A percentile compares a stretch with the other conserved stretches of the same genome.
Conservation (phyloP, 2,888 invertebrate genomes). For the Callyntrura guangdongensis region DNA sequence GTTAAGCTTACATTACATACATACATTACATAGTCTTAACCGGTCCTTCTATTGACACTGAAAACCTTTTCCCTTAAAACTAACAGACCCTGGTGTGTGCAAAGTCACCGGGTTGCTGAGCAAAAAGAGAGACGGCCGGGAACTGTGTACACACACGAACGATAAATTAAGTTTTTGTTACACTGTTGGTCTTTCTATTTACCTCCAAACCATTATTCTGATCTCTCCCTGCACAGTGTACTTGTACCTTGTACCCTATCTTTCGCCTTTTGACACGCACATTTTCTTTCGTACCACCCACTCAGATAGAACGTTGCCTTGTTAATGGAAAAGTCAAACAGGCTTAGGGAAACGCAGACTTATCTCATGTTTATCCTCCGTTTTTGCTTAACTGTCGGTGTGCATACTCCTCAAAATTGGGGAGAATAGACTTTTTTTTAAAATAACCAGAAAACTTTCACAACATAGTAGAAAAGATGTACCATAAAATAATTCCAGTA, state of each 20-base stretch:
- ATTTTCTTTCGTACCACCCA: background rate
- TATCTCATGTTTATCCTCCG: background rate
- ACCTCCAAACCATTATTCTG: no score
- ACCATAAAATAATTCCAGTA: background rate
- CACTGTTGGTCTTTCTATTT: background rate
- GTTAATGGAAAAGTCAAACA: constrained; percentile 44
- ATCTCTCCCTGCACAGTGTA: no score
- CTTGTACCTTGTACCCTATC: background rate
- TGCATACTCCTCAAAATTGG: background rate
- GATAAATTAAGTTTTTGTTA: background rate
- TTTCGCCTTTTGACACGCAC: background rate
- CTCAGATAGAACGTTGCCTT: background rate
- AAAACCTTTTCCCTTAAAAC: background rate
- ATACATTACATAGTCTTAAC: background rate
- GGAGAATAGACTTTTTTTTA: background rate
- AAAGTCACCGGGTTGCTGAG: background rate
- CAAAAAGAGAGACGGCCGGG: background rate
- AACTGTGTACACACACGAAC: background rate
- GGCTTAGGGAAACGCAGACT: background rate
- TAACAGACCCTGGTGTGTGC: background rate
- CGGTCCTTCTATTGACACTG: background rate
- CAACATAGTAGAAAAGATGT: background rate
- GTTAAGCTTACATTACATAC: background rate
- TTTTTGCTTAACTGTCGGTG: background rate
- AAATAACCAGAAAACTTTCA: background rate